Conservation (phyloP, 2,797 vertebrate species). For the Muscicapa striata region DNA sequence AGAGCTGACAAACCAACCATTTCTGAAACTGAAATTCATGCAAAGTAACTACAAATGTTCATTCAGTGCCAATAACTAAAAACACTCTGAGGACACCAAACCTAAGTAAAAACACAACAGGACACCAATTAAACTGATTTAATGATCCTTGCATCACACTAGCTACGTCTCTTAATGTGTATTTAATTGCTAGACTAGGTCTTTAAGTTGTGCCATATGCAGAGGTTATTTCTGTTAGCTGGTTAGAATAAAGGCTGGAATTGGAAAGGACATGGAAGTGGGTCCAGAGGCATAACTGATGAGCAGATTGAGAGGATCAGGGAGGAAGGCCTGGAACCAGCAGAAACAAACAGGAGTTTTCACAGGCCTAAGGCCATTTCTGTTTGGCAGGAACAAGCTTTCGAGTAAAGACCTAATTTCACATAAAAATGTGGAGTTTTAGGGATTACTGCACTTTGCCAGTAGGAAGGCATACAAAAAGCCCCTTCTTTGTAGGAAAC, state of each 20-base stretch:
- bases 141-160: slow-evolving; percentile 16
- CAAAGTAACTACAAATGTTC: background rate
- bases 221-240: background rate
- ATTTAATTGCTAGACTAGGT: slow-evolving; percentile 24
- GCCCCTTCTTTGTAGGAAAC: background rate
- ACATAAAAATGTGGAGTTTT: background rate
- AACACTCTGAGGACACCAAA: background rate
- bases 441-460: background rate
- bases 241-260: background rate
- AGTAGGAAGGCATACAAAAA: background rate
- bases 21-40: background rate
- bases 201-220: background rate
- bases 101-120: background rate
- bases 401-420: background rate
- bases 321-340: background rate
- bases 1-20: background rate
- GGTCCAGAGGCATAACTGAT: background rate
- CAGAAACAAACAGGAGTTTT: background rate
- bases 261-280: background rate
- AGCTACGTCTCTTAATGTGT: background rate
- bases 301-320: background rate
- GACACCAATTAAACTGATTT: slow-evolving; percentile 42
- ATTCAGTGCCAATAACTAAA: background rate
- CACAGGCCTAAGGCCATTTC: background rate
- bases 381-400: slow-evolving; percentile 3